Percentiles rank a stretch among this genome's conserved stretches.
phyloP scores from a whole-genome alignment of 2,888 invertebrate species.

The Fragum sueziense region DNA sequence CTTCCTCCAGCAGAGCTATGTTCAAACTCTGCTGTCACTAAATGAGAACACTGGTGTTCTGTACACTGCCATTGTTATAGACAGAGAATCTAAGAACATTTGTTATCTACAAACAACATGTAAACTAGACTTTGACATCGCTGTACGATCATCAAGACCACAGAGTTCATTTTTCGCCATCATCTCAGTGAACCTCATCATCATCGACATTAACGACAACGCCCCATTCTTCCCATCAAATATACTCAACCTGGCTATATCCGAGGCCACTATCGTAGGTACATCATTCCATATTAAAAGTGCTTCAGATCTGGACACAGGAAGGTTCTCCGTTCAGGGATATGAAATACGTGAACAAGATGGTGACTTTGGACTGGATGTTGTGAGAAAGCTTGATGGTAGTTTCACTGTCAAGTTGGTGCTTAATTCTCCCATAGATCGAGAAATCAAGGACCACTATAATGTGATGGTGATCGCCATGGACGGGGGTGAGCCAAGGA shows the following conservation, averaged over 20 bases:
- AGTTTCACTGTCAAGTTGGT: slow-evolving; percentile 65
- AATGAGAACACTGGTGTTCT: slow-evolving; percentile 66
- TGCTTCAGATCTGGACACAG: slow-evolving; percentile 70
- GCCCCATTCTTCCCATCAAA: slow-evolving; percentile 65
- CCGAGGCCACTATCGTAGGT: slow-evolving; percentile 66
- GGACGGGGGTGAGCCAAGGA: slow-evolving; percentile 71
- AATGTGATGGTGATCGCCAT: slow-evolving; percentile 69
- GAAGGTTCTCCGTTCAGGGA: slow-evolving; percentile 66
- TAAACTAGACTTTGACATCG: slow-evolving; percentile 62
- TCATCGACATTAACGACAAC: slow-evolving; percentile 73
- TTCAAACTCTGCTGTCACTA: slow-evolving; percentile 65
- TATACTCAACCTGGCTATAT: slow-evolving; percentile 61
- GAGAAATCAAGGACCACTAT: slow-evolving; percentile 72
- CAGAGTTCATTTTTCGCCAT: slow-evolving; percentile 63
- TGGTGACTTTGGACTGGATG: slow-evolving; percentile 60
- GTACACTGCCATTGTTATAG: slow-evolving; percentile 64
- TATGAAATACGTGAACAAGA: slow-evolving; percentile 65
- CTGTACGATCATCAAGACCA: slow-evolving; percentile 57
- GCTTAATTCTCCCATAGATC: slow-evolving; percentile 68
- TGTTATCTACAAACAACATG: slow-evolving; percentile 58
- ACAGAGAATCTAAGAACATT: slow-evolving; percentile 65
- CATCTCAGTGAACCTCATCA: slow-evolving; percentile 62
- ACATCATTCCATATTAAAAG: slow-evolving; percentile 66
- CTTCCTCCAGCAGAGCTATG: slow-evolving; percentile 61
- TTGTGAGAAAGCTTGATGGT: slow-evolving; percentile 63